phyloP scores from a whole-genome alignment of 2,113 vertebrate species.

The Spermophilus dauricus region DNA sequence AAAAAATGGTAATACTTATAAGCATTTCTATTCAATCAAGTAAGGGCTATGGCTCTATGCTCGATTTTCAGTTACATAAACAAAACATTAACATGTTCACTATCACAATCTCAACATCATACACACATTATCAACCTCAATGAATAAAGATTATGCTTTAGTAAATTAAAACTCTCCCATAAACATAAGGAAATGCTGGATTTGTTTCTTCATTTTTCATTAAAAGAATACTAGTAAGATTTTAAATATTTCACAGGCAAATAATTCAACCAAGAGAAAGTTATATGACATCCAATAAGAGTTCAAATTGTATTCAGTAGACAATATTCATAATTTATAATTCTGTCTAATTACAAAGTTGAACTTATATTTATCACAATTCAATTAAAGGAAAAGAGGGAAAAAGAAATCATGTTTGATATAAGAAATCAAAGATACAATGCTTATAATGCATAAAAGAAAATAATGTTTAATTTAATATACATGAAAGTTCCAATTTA shows the following conservation, averaged over 20 bases:
- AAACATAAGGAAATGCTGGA: neutral
- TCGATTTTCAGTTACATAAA: neutral
- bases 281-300: neutral
- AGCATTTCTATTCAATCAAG: neutral
- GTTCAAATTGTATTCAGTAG: neutral
- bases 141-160: neutral
- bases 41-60: neutral
- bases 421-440: neutral
- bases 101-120: neutral
- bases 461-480: neutral
- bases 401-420: neutral
- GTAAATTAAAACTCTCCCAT: neutral
- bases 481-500: neutral
- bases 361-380: conserved; percentile 57
- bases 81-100: neutral
- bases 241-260: neutral
- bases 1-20: neutral
- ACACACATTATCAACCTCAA: neutral
- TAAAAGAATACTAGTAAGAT: neutral
- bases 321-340: neutral
- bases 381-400: conserved; percentile 2
- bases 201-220: neutral
- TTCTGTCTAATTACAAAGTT: neutral
- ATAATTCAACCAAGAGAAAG: neutral
- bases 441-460: neutral